phyloP scores from a whole-genome alignment of 2,113 vertebrate species.

The Lutjanus erythropterus region DNA sequence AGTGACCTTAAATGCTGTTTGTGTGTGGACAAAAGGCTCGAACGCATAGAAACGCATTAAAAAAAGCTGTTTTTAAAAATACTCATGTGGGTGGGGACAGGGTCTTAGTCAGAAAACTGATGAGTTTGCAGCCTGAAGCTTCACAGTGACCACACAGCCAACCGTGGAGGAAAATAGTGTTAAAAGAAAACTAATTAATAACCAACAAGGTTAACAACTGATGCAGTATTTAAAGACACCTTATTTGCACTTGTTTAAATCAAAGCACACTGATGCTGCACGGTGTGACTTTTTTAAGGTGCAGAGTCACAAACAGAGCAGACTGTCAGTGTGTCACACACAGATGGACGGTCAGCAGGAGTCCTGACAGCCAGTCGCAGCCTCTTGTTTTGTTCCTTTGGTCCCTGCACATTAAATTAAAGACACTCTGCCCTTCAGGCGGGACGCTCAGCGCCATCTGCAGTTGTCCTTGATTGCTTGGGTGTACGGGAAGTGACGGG shows the following conservation, averaged over 20 bases:
- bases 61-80: too few relatives aligned
- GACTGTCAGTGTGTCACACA: constrained; percentile 56
- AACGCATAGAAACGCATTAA: too few relatives aligned
- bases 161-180: neutral
- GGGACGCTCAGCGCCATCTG: constrained; percentile 60
- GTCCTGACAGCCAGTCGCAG: constrained; percentile 53
- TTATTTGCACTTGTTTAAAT: neutral
- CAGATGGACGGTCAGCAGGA: constrained; percentile 75
- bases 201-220: neutral
- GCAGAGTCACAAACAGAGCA: neutral
- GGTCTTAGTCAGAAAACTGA: neutral
- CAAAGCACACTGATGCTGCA: constrained; percentile 8
- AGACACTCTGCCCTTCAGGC: constrained; percentile 25
- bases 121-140: neutral
- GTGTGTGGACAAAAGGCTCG: too few relatives aligned
- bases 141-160: neutral
- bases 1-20: too few relatives aligned
- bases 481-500: constrained; percentile 31
- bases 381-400: constrained; percentile 30
- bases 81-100: too few relatives aligned
- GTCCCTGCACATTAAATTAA: constrained; percentile 2
- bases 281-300: neutral
- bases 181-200: neutral
- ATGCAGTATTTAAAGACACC: neutral
- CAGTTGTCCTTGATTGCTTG: constrained; percentile 61